These are phyloP conservation scores for Pedetes capensis DNA, from an alignment of 2,113 vertebrate genomes.

Conservation along the genomic window DNA sequence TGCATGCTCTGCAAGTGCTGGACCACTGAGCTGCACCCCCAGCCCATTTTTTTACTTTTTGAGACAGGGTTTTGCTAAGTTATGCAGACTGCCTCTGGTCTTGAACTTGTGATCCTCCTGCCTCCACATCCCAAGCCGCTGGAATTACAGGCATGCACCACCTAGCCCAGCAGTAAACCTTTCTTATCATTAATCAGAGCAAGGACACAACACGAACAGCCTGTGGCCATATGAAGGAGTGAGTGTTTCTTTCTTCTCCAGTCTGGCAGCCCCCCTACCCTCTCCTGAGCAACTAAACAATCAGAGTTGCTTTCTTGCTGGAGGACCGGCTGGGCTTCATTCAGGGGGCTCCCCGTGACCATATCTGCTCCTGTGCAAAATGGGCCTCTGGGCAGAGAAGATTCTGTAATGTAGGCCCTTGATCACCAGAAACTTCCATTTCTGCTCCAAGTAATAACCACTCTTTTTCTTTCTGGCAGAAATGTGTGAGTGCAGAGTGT, in stretches of 20 bases:
- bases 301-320: neutral
- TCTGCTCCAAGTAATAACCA: neutral
- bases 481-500: neutral
- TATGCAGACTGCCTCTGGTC: no score
- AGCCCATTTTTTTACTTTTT: no score
- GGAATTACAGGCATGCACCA: no score
- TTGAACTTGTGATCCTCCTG: no score
- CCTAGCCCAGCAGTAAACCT: neutral
- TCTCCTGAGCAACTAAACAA: neutral
- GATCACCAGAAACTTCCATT: slow-evolving; percentile 31
- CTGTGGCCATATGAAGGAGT: neutral
- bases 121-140: no score
- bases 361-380: neutral
- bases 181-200: neutral
- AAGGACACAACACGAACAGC: neutral
- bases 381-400: neutral
- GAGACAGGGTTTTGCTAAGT: no score
- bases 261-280: neutral
- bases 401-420: neutral
- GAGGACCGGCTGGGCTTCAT: no score
- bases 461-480: neutral
- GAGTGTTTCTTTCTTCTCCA: neutral
- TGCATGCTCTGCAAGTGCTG: no score
- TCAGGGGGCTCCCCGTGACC: neutral
- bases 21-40: no score